These are phyloP conservation scores for Drosophila mimetica DNA, from an alignment of 2,888 invertebrate species.

Conservation along the genomic window DNA sequence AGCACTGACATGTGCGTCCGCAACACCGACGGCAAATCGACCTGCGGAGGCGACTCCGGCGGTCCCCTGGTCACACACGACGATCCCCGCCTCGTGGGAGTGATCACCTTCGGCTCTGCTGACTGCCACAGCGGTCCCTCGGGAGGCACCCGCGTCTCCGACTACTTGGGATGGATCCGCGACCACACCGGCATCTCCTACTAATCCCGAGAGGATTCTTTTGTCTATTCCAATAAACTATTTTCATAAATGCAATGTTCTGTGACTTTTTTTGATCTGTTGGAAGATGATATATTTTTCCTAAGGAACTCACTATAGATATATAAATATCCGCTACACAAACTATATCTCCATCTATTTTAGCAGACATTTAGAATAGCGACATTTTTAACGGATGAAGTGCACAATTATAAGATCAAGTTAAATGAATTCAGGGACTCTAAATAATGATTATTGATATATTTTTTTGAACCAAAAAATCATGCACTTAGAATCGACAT, in stretches of 20 bases:
- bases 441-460: too few species aligned
- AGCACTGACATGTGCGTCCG: slow-evolving; percentile 61
- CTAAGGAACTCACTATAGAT: too few species aligned
- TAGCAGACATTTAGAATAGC: too few species aligned
- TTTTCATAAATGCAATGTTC: not conserved
- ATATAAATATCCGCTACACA: too few species aligned
- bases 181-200: slow-evolving; percentile 58
- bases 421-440: too few species aligned
- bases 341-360: too few species aligned
- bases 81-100: slow-evolving; percentile 60
- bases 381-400: too few species aligned
- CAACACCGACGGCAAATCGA: slow-evolving; percentile 53
- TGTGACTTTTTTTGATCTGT: not conserved
- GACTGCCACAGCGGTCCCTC: slow-evolving; percentile 51
- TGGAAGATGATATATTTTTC: too few species aligned
- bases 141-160: slow-evolving; percentile 66
- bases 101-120: slow-evolving; percentile 58
- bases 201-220: slow-evolving; percentile 14
- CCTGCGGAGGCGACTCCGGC: slow-evolving; percentile 79
- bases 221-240: not conserved
- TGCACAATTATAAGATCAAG: too few species aligned
- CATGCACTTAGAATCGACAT: too few species aligned
- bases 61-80: slow-evolving; percentile 71
- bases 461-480: too few species aligned
- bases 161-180: slow-evolving; percentile 66